Base-by-base conservation (phyloP, 2,113 vertebrate species). In the Scomber colias region DNA sequence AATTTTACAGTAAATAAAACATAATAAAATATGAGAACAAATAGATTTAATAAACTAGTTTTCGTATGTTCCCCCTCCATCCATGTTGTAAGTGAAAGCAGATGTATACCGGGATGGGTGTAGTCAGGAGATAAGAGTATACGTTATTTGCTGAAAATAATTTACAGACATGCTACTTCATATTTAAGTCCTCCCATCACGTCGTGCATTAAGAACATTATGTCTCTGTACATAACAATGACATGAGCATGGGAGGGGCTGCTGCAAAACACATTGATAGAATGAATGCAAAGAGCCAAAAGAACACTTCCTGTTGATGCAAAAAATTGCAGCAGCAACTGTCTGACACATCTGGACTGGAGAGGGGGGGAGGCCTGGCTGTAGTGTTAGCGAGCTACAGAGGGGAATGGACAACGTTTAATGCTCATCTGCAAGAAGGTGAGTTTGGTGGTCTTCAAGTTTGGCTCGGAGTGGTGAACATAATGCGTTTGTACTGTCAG, bases 281-380 rank as follows among this genome's bases (percentile, higher is more conserved):
- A 83, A 90, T 91, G 79, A 90, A 93, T 79, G 90, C 88, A 90
- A 90, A 93, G 90, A 91, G 85, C 90, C 89, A 87, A 92, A 92
- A 92, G 88, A 92, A 92, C 90, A 94, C 93, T 94, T 94, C 93
- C 93, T 93, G 92, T 94, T 93, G 90, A 92, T 94, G 90, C 88
- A 92, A 92, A 92, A 92, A 92, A 90, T 91, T 94, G 92, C 92
- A 95, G 93, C 93, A 92, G 93, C 87, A 89, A 92, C 91, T 89
- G 92, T 91, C 87, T 93, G 92, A 89, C 93, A 94, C 91, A 95
- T 94, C 94, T 94, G 95, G 93, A 93, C 82, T 78, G 90, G 90
- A 90, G 90, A 85, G 89, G 93, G 94, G 91, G 89, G 93, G 95
- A 93, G 94, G 95, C 92, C 93, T 92, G 93, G 92, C 92, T 79